A percentile compares a stretch with the other conserved stretches of the same genome.
These are phyloP conservation scores for Ophonus ardosiacus DNA, from an alignment of 2,888 invertebrate genomes.

Conservation along the genomic window DNA sequence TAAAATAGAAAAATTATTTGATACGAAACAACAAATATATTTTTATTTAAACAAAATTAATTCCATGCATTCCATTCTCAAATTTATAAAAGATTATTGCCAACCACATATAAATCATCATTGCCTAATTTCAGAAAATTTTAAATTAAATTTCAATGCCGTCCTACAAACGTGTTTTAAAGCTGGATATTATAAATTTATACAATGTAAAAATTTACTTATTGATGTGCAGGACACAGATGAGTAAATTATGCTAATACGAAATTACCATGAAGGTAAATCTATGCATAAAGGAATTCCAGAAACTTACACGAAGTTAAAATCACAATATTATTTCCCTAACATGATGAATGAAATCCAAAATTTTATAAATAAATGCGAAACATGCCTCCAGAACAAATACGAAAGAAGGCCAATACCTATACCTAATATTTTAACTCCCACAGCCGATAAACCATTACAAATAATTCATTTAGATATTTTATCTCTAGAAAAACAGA, in stretches of 20 bases:
- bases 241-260: constrained; percentile 59
- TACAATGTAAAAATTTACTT: constrained; percentile 61
- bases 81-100: background rate
- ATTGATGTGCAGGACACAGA: constrained; percentile 63
- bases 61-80: background rate
- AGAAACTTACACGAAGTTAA: constrained; percentile 63
- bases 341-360: constrained; percentile 65
- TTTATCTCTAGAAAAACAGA: background rate
- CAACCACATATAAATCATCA: background rate
- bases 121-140: background rate
- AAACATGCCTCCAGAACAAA: constrained; percentile 50
- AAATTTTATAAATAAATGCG: constrained; percentile 58
- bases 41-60: background rate
- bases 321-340: constrained; percentile 61
- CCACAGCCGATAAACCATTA: background rate
- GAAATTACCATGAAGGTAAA: constrained; percentile 62
- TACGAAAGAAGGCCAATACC: constrained; percentile 62
- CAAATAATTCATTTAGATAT: constrained; percentile 7
- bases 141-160: no score
- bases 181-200: constrained; percentile 45
- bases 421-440: constrained; percentile 61
- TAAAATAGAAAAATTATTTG: background rate
- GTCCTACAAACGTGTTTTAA: background rate
- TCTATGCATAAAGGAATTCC: constrained; percentile 63
- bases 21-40: background rate